Base-by-base conservation (phyloP, 2,113 vertebrate species). In the Oryzias melastigma region DNA sequence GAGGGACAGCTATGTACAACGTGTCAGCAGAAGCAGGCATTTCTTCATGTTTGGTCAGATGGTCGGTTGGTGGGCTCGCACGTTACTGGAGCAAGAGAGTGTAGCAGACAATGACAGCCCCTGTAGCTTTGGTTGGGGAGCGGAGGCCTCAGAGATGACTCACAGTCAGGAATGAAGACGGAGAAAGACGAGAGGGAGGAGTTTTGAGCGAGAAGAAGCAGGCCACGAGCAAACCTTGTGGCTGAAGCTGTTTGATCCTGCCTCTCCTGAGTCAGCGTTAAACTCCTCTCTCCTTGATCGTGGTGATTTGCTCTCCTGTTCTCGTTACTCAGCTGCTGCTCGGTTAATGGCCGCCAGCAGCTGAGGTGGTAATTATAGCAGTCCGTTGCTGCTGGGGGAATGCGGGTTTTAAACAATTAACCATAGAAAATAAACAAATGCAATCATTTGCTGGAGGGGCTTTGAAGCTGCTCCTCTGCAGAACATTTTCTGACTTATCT, bases 91-190 rank as follows among this genome's bases (percentile, higher is more conserved):
- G 65, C 10, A 57, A 78, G 64, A 73, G 70, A 72, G 54, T 48
- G 47, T 52, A 20, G 70, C 14, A 82, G 75, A 90, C 88, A 90
- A 90, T 90, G 88, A 86, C 76, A 77, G 67, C 75, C 86, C 87
- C 83, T 90, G 88, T 90, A 90, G 84, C 78, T 85, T 57, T 42
- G 62, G 62, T 78, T 70, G 52, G 67, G 65, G 78, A 82, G 74
- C 73, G 77, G 82, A 87, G 77, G 88, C 86, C 69, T 83, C 78
- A 29, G 74, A 84, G 81, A 88, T 88, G 86, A 88, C 87, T 88
- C 87, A 88, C 78, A 61, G 77, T 53, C 65, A 85, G 77, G 83
- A 84, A 86, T 81, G 82, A 82, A 74, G 81, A 71, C 66, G 56
- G 60, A 57, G 51, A 68, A 20, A 42, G 43, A 45, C 14, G 19